Percentiles rank a stretch among this genome's conserved stretches.
These are phyloP conservation scores for Zelleria hepariella DNA, from an alignment of 2,888 invertebrate genomes.

Conservation along the genomic window DNA sequence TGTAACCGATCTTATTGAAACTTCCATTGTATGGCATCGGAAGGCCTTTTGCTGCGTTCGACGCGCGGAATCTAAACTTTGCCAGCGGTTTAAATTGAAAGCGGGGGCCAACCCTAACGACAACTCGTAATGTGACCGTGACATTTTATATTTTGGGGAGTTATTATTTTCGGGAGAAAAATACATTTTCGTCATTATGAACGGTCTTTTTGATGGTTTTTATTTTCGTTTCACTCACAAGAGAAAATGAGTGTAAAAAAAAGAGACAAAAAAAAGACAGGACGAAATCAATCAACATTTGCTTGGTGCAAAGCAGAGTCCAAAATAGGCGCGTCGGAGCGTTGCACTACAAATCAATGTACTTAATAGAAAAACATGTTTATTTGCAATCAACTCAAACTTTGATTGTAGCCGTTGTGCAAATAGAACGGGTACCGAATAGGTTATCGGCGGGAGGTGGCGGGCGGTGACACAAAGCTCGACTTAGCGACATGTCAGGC, in stretches of 20 bases:
- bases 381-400: constrained; percentile 13
- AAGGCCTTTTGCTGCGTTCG: constrained; percentile 59
- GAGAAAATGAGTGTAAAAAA: too few relatives aligned
- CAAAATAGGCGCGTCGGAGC: too few relatives aligned
- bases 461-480: constrained; percentile 31
- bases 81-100: constrained; percentile 62
- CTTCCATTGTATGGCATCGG: constrained; percentile 56
- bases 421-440: constrained; percentile 27
- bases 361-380: neutral
- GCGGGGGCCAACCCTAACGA: constrained; percentile 61
- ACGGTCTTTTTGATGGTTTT: constrained; percentile 1
- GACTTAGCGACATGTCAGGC: constrained; percentile 40
- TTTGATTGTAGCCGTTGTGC: constrained; percentile 14
- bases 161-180: constrained; percentile 22
- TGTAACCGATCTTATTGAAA: constrained; percentile 72
- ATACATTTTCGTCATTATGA: neutral
- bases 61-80: constrained; percentile 50
- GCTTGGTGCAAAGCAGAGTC: too few relatives aligned
- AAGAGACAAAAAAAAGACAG: too few relatives aligned
- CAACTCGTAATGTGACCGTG: constrained; percentile 41
- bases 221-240: neutral
- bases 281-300: too few relatives aligned
- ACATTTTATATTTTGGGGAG: constrained; percentile 61
- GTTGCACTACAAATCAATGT: neutral
- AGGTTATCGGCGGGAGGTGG: constrained; percentile 40